These are phyloP conservation scores for Zaprionus ghesquierei DNA, from an alignment of 1,140 invertebrate species.

Conservation along the genomic window DNA sequence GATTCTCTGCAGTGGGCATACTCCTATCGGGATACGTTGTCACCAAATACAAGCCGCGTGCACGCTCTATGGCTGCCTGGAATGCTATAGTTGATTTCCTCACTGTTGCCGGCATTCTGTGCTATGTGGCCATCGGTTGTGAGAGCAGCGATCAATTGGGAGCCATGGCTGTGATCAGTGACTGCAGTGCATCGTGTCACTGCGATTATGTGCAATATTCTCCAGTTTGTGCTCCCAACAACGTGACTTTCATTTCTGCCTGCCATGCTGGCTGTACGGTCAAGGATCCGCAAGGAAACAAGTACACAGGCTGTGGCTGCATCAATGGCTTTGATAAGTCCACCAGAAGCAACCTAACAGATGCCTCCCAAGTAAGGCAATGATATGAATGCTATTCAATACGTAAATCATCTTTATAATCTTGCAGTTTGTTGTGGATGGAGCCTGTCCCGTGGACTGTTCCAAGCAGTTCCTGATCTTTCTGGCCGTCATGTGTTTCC, in stretches of 20 bases:
- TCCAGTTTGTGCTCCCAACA: slow-evolving; percentile 86
- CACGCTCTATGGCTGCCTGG: slow-evolving; percentile 87
- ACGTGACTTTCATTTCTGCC: slow-evolving; percentile 87
- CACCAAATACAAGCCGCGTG: slow-evolving; percentile 87
- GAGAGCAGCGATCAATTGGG: slow-evolving; percentile 79
- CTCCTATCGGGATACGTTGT: slow-evolving; percentile 87
- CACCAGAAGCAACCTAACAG: neutral
- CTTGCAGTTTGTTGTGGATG: slow-evolving; percentile 73
- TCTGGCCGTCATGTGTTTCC: slow-evolving; percentile 85
- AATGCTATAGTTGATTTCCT: slow-evolving; percentile 88
- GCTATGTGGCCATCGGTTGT: slow-evolving; percentile 88
- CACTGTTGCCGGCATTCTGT: slow-evolving; percentile 86
- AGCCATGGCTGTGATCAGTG: slow-evolving; percentile 25
- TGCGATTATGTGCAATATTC: slow-evolving; percentile 88
- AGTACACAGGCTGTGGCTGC: slow-evolving; percentile 56
- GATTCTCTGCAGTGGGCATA: slow-evolving; percentile 88
- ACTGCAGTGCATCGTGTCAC: slow-evolving; percentile 85
- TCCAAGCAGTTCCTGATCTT: slow-evolving; percentile 86
- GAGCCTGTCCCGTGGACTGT: slow-evolving; percentile 87
- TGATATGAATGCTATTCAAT: accelerated
- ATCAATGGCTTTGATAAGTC: neutral
- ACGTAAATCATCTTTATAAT: neutral
- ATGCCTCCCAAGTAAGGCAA: slow-evolving; percentile 7
- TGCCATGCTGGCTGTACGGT: slow-evolving; percentile 87
- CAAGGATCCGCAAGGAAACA: slow-evolving; percentile 66